Conservation (phyloP, 1,140 invertebrate genomes). For the Littorina saxatilis region DNA sequence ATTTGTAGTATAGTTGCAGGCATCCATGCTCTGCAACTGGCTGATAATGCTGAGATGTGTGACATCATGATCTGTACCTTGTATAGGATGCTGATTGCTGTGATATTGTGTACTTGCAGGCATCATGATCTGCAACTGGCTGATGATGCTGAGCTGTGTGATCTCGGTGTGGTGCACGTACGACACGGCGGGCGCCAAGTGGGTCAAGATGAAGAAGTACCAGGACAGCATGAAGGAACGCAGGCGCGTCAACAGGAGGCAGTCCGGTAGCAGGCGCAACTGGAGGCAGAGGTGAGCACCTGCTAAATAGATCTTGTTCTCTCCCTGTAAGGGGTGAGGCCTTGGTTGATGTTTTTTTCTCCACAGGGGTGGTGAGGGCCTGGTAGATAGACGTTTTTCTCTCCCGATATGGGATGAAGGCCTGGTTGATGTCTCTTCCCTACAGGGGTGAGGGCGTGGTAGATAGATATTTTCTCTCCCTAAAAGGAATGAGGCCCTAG, state of each 20-base stretch:
- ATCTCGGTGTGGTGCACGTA: constrained; percentile 92
- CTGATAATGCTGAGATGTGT: no score
- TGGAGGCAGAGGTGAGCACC: constrained; percentile 90
- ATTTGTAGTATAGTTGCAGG: no score
- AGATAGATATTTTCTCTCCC: no score
- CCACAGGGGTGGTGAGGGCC: not conserved
- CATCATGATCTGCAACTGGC: constrained; percentile 88
- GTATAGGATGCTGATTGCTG: no score
- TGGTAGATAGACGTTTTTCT: not conserved
- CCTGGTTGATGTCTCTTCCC: no score
- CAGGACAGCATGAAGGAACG: constrained; percentile 87
- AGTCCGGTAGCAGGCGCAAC: constrained; percentile 89
- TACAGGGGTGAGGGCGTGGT: no score
- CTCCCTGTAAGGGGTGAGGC: not conserved
- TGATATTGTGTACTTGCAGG: constrained; percentile 81
- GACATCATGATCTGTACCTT: no score
- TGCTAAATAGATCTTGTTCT: not conserved
- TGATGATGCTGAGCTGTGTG: constrained; percentile 84
- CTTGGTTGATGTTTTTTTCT: not conserved
- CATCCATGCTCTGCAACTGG: no score
- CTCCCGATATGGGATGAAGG: no score
- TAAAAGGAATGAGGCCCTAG: no score
- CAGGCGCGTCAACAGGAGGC: constrained; percentile 83
- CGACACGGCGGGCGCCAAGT: constrained; percentile 91
- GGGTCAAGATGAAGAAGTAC: constrained; percentile 95